phyloP scores from a whole-genome alignment of 2,113 vertebrate genomes.

The Nycticorax nycticorax region DNA sequence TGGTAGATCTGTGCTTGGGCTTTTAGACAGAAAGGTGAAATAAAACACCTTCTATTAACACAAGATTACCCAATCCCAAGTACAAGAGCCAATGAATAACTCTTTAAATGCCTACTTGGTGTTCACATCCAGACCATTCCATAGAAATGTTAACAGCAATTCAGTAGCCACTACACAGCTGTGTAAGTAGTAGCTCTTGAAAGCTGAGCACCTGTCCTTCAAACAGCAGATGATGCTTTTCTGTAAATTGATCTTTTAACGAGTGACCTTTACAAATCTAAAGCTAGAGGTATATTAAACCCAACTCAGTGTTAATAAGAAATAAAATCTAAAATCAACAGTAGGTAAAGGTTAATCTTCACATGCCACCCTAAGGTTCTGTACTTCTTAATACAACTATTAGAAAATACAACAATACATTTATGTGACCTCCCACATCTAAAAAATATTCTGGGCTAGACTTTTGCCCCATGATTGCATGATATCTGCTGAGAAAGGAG shows the following conservation, averaged over 20 bases:
- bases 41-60: background rate
- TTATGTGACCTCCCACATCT: background rate
- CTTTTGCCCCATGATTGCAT: background rate
- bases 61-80: background rate
- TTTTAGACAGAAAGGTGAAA: background rate
- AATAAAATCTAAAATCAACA: background rate
- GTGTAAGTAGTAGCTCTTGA: background rate
- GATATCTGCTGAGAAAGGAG: background rate
- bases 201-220: background rate
- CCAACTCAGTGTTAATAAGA: background rate
- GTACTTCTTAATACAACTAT: background rate
- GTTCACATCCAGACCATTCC: background rate
- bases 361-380: background rate
- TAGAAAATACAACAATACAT: background rate
- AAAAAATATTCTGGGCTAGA: background rate
- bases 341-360: background rate
- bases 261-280: background rate
- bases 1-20: background rate
- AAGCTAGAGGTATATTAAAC: background rate
- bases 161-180: accelerated
- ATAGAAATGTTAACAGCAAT: background rate
- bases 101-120: background rate
- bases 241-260: background rate
- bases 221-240: background rate
- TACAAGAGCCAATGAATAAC: background rate